These are phyloP conservation scores for Panagrolaimus sp. DNA, from an alignment of 1,140 invertebrate genomes.

Conservation along the genomic window DNA sequence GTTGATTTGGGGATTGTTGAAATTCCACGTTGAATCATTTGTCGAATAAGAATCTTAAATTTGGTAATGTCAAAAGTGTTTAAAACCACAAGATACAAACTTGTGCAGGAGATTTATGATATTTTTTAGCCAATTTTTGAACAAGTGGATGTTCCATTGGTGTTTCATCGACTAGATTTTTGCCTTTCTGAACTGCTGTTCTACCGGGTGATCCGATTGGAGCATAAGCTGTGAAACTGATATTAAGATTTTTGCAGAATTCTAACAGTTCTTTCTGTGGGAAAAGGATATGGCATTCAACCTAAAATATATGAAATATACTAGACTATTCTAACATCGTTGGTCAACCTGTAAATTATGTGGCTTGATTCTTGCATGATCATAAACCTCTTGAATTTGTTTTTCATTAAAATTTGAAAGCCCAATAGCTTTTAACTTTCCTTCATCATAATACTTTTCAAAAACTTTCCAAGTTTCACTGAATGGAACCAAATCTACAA, in stretches of 20 bases:
- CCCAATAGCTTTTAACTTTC: slow-evolving; percentile 59
- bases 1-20: slow-evolving; percentile 60
- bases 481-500: neutral
- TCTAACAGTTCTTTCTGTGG: slow-evolving; percentile 25
- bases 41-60: slow-evolving; percentile 56
- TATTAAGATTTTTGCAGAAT: slow-evolving; percentile 45
- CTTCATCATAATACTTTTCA: slow-evolving; percentile 57
- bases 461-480: slow-evolving; percentile 43
- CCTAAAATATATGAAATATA: slow-evolving; percentile 24
- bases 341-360: slow-evolving; percentile 37
- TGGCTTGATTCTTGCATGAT: slow-evolving; percentile 34
- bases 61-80: too few relatives aligned
- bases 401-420: slow-evolving; percentile 59
- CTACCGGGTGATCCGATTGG: slow-evolving; percentile 57
- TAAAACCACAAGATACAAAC: too few relatives aligned
- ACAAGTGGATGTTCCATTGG: slow-evolving; percentile 65
- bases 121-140: slow-evolving; percentile 63
- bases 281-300: slow-evolving; percentile 30
- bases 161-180: slow-evolving; percentile 14
- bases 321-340: neutral
- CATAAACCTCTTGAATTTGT: slow-evolving; percentile 48
- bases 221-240: slow-evolving; percentile 57
- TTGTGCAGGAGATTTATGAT: slow-evolving; percentile 66
- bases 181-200: neutral
- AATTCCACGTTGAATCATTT: slow-evolving; percentile 45